Evolutionary conservation across 1,140 invertebrate species (phyloP).

Genomic region (Sarcophaga peregrina): DNA sequence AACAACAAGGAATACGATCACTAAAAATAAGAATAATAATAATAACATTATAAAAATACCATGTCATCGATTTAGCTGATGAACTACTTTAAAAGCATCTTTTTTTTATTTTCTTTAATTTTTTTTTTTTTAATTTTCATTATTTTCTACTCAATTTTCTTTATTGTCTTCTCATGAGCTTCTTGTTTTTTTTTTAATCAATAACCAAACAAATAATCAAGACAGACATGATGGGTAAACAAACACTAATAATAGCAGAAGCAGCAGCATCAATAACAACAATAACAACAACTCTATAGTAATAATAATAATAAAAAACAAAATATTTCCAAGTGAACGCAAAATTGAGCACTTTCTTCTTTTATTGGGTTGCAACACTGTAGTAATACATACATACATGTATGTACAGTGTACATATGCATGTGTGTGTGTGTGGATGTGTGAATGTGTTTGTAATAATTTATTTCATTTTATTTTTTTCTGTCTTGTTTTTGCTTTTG

Average conservation of each 20-base stretch:
- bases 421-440: too few relatives aligned
- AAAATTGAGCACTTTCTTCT: constrained; percentile 18
- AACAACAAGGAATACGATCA: too few relatives aligned
- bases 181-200: not conserved
- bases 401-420: too few relatives aligned
- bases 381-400: too few relatives aligned
- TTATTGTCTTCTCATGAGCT: not conserved
- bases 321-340: constrained; percentile 2
- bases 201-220: not conserved
- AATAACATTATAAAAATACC: constrained; percentile 1
- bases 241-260: not conserved
- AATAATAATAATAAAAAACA: too few relatives aligned
- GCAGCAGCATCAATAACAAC: not conserved
- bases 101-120: not conserved
- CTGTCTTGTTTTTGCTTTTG: not conserved
- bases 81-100: constrained; percentile 22
- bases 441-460: too few relatives aligned
- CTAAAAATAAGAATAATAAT: not conserved
- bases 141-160: too few relatives aligned
- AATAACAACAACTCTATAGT: too few relatives aligned
- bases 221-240: not conserved
- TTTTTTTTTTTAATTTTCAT: not conserved
- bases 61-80: constrained; percentile 24
- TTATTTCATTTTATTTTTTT: too few relatives aligned
- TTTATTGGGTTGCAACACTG: not conserved